Evolutionary conservation across 2,888 invertebrate species (phyloP).

Genomic region (Drosophila fulvimacula): DNA sequence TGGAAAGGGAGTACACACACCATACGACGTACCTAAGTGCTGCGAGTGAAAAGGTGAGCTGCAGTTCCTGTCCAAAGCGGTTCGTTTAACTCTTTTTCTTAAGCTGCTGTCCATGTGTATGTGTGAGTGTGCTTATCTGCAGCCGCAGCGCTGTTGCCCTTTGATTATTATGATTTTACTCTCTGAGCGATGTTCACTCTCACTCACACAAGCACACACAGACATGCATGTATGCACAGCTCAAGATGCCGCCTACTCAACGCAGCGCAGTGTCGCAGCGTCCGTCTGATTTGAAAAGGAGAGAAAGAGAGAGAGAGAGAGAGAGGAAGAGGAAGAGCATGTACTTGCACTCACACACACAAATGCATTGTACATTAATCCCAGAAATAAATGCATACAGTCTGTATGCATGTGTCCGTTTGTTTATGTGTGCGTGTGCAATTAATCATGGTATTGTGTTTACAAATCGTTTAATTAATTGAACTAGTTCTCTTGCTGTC

Average conservation of each 20-base stretch:
- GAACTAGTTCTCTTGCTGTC: slow-evolving; percentile 21
- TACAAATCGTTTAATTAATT: slow-evolving; percentile 73
- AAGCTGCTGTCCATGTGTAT: slow-evolving; percentile 7
- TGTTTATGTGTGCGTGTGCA: slow-evolving; percentile 24
- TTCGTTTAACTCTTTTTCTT: slow-evolving; percentile 45
- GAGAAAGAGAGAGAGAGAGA: slow-evolving; percentile 15
- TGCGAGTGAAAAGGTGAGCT: slow-evolving; percentile 32
- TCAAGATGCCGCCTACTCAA: slow-evolving; percentile 66
- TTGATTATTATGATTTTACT: slow-evolving; percentile 59
- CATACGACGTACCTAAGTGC: slow-evolving; percentile 9
- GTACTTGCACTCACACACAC: slow-evolving; percentile 27
- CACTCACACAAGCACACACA: slow-evolving; percentile 11
- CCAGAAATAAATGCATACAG: slow-evolving; percentile 37
- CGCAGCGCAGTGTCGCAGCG: slow-evolving; percentile 24
- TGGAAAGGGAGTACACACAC: slow-evolving; percentile 6
- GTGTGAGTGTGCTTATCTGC: slow-evolving; percentile 50
- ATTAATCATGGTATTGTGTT: slow-evolving; percentile 68
- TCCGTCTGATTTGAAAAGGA: slow-evolving; percentile 39
- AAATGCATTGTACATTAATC: slow-evolving; percentile 29
- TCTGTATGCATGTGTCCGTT: background rate
- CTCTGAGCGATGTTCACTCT: slow-evolving; percentile 30
- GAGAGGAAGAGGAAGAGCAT: slow-evolving; percentile 14
- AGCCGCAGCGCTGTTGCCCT: slow-evolving; percentile 34
- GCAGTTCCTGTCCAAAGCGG: slow-evolving; percentile 30
- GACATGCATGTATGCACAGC: background rate